Percentiles rank a stretch among this genome's conserved stretches.
Evolutionary conservation across 2,113 vertebrate species (phyloP).

Genomic region (Choloepus hoffmanni): DNA sequence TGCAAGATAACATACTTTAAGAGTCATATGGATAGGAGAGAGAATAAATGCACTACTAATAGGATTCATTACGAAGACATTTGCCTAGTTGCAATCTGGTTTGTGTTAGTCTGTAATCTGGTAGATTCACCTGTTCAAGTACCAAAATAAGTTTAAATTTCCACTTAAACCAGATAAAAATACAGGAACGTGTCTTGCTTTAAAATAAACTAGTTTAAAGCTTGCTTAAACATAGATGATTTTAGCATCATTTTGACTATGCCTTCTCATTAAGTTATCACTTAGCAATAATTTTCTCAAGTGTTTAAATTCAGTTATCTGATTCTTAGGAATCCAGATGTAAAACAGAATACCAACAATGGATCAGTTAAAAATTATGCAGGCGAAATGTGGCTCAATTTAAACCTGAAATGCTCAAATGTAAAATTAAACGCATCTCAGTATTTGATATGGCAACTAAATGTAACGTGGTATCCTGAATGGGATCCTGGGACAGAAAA

Average conservation of each 20-base stretch:
- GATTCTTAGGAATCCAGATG: background rate
- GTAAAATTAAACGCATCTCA: background rate
- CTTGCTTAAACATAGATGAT: background rate
- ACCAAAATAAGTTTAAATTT: constrained; percentile 41
- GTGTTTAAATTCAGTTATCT: background rate
- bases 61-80: background rate
- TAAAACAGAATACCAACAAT: background rate
- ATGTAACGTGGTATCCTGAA: background rate
- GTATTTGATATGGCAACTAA: background rate
- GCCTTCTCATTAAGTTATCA: background rate
- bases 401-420: background rate
- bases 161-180: background rate
- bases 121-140: background rate
- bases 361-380: background rate
- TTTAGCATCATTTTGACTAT: background rate
- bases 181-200: background rate
- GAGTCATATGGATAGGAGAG: background rate
- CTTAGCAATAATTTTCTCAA: constrained; percentile 41
- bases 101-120: background rate
- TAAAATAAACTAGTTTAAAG: constrained; percentile 25
- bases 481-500: background rate
- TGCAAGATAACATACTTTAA: background rate
- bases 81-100: background rate
- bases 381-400: background rate
- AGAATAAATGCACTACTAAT: background rate